Conservation (phyloP, 2,888 invertebrate genomes). For the Diarsia mendica region DNA sequence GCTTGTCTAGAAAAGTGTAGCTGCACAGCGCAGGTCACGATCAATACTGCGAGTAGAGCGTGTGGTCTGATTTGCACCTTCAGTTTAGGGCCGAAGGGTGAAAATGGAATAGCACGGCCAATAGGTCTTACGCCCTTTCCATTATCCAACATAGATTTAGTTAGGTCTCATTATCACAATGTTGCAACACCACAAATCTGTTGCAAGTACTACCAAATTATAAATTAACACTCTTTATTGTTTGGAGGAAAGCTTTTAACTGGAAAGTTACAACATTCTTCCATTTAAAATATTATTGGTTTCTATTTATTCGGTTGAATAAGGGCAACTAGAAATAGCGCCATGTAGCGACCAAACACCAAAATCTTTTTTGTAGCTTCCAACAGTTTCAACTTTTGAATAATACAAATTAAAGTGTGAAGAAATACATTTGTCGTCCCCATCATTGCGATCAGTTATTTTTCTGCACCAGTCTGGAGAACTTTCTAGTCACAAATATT, state of each 20-base stretch:
- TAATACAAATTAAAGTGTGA: no score
- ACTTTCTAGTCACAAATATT: no score
- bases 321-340: not conserved
- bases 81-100: not conserved
- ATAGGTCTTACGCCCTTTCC: not conserved
- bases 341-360: not conserved
- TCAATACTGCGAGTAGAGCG: not conserved
- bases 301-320: not conserved
- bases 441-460: no score
- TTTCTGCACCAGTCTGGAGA: no score
- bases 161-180: not conserved
- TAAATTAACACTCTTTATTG: not conserved
- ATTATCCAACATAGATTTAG: not conserved
- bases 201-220: not conserved
- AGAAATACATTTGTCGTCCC: no score
- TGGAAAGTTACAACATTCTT: not conserved
- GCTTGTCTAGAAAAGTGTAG: not conserved
- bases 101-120: not conserved
- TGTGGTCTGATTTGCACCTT: not conserved
- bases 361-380: no score
- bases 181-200: not conserved
- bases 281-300: not conserved
- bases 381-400: no score
- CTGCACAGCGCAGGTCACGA: slow-evolving; percentile 18
- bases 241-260: not conserved